Conservation (phyloP, 2,113 vertebrate species). For the Sinocyclocheilus anshuiensis region DNA sequence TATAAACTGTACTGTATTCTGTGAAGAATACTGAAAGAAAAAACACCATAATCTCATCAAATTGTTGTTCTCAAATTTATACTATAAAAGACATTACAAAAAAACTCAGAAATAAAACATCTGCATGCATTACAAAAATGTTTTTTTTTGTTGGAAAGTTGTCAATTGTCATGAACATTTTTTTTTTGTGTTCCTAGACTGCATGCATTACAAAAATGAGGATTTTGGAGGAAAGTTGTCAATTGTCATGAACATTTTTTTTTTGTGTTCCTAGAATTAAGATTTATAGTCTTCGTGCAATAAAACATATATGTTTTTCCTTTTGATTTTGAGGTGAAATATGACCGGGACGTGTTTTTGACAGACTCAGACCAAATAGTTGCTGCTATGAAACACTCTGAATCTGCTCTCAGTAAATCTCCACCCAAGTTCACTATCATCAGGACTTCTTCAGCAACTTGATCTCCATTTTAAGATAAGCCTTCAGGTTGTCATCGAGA, state of each 20-base stretch:
- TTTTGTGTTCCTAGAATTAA: not conserved
- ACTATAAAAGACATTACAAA: not conserved
- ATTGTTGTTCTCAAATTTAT: not conserved
- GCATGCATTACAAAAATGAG: not conserved
- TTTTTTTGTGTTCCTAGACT: not conserved
- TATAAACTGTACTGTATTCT: not conserved
- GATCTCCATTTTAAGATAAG: slow-evolving; percentile 89
- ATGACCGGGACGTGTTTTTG: too few species aligned
- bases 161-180: not conserved
- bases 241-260: not conserved
- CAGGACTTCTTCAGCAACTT: slow-evolving; percentile 72
- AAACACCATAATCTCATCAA: too few species aligned
- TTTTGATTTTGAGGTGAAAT: too few species aligned
- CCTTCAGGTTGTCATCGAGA: slow-evolving; percentile 85
- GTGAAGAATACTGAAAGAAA: not conserved
- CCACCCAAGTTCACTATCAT: not conserved
- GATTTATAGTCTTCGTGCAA: not conserved
- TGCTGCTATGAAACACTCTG: not conserved
- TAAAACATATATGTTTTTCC: not conserved
- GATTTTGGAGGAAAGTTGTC: not conserved
- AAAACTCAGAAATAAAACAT: not conserved
- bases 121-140: not conserved
- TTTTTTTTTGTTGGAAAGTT: not conserved
- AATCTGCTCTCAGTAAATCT: not conserved
- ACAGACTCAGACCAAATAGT: not conserved